Conservation (phyloP, 2,888 invertebrate species). For the Cenopis cana region DNA sequence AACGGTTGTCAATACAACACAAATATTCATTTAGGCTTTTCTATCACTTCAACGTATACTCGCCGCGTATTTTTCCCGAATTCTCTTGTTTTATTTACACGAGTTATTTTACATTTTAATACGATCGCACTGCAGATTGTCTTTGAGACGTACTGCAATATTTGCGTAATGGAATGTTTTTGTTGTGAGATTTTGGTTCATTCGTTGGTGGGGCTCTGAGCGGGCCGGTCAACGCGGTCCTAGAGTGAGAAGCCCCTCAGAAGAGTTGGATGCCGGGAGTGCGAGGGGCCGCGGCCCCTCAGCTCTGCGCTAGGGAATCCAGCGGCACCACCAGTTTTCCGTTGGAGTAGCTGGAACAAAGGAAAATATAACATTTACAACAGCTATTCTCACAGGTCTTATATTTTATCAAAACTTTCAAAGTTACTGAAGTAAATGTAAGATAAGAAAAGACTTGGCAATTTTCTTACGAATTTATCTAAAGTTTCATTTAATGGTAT, state of each 20-base stretch:
- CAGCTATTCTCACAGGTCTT: constrained; percentile 33
- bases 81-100: constrained; percentile 65
- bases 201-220: neutral
- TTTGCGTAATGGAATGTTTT: constrained; percentile 57
- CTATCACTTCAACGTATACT: constrained; percentile 84
- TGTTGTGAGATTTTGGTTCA: constrained; percentile 20
- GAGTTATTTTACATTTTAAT: constrained; percentile 52
- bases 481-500: constrained; percentile 26
- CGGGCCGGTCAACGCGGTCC: constrained; percentile 54
- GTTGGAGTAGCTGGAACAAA: constrained; percentile 84
- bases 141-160: constrained; percentile 72
- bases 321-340: constrained; percentile 86
- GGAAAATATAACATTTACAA: constrained; percentile 46
- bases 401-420: constrained; percentile 30
- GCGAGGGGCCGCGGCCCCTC: constrained; percentile 74
- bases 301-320: constrained; percentile 84
- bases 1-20: constrained; percentile 77
- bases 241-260: constrained; percentile 69
- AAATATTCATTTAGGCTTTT: constrained; percentile 79
- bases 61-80: constrained; percentile 59
- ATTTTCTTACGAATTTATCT: constrained; percentile 27
- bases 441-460: constrained; percentile 27
- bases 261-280: constrained; percentile 76
- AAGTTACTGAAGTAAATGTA: constrained; percentile 20
- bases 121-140: constrained; percentile 61